Evolutionary conservation across 2,888 invertebrate genomes (phyloP), one percentile per base, ranked within the genome.

Genomic region (Trypoxylon attenuatum): DNA sequence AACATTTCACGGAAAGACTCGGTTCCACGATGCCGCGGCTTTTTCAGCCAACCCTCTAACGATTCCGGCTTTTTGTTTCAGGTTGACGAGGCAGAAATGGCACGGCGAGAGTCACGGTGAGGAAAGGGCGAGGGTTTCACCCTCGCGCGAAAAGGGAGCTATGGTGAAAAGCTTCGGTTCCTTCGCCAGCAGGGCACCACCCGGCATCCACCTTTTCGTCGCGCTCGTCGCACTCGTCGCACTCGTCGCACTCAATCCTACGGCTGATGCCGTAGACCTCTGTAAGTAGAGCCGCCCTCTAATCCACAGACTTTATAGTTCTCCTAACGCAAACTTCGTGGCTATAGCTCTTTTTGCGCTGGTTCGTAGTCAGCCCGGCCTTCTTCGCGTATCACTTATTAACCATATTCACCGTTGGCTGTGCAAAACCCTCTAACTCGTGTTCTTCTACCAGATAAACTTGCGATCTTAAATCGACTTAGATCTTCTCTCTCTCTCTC

Each of bases 81-180:
- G 83, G 72, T 83, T 71, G 73, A 76, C 71, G 75, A 70, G 65
- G 71, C 73, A 76, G 80, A 77, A 77, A 82, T 80, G 82, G 79
- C 76, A 73, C 62, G 71, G 61, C 75, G 69, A 62, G 77, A 75
- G 73, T 81, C 81, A 76, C 82, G 83, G 83, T 85, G 85, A 85
- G 84, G 74, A 76, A 79, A 80, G 77, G 72, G 74, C 77, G 79
- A 79, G 82, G 82, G 82, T 80, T 78, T 80, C 77, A 74, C 74
- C 81, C 81, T 83, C 82, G 82, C 78, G 76, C 78, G 77, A 77
- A 73, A 80, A 75, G 76, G 76, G 71, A 71, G 81, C 81, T 71
- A 84, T 84, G 84, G 80, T 78, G 79, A 79, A 80, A 77, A 79
- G 80, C 79, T 78, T 76, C 68, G 78, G 78, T 76, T 69, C 73